These are phyloP conservation scores for Hippocampus kuda DNA, from an alignment of 2,797 vertebrate species.

Conservation along the genomic window DNA sequence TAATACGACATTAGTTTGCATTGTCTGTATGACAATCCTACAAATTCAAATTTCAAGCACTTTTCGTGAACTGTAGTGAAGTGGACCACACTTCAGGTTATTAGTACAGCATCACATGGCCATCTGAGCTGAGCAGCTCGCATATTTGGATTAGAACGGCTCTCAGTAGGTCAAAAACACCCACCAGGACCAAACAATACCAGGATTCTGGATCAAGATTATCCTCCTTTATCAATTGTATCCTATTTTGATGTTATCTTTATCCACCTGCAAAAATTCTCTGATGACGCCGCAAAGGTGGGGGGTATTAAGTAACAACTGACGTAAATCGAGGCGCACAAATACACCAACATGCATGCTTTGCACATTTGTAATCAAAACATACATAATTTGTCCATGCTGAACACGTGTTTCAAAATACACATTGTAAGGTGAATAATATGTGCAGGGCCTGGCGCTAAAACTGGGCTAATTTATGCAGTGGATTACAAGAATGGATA, in stretches of 20 bases:
- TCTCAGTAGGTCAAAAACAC: background rate
- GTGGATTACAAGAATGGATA: conserved; percentile 47
- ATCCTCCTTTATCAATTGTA: no score
- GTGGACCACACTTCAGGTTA: background rate
- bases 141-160: background rate
- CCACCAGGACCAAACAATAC: background rate
- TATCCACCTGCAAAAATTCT: no score
- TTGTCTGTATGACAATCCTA: background rate
- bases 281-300: no score
- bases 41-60: background rate
- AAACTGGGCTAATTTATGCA: background rate
- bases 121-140: background rate
- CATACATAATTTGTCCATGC: background rate
- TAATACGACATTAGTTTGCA: no score
- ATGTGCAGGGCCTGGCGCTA: background rate
- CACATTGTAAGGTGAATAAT: background rate
- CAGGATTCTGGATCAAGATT: no score
- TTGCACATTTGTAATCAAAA: background rate
- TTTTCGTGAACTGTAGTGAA: no score
- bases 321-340: no score
- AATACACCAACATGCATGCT: no score
- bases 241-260: no score
- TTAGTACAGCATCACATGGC: background rate
- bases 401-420: background rate
- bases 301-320: no score